Evolutionary conservation across 2,113 vertebrate genomes (phyloP), one percentile per base, ranked within the genome.

Genomic region (Monopterus albus): DNA sequence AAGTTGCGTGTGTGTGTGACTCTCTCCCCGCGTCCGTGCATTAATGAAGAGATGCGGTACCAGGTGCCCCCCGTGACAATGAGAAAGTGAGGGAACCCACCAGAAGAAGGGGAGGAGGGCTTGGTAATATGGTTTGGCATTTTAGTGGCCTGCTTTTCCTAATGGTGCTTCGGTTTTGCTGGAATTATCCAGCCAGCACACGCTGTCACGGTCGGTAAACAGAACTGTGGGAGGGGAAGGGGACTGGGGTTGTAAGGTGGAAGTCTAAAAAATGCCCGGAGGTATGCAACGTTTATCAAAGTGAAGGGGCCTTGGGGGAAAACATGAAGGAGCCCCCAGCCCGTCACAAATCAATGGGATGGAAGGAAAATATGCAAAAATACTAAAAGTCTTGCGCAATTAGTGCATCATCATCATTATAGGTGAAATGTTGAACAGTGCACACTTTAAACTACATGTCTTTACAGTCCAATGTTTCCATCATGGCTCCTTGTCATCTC

Each of bases 201-300:
- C 49, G 43, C 79, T 77, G 85, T 84, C 84, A 87, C 69, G 80
- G 74, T 79, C 57, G 50, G 79, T 88, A 86, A 86, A 84, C 82
- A 47, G 68, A 76, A 17, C 77, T 45, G 47, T 18, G 83, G 12
- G 59, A 72, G 76, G 78, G 81, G 71, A 77, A 72, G 71, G 75
- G 67, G 60, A 50, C 43, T 55, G 71, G 50, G 72, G 64, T 75
- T 57, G 76, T 40, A 72, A 83, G 82, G 79, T 86, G 74, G 75
- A 58, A 64, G 69, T 80, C 74, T 53, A 42, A 28, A 71, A 74
- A 81, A 86, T 69, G 75, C 76, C 78, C 51, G n/a, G 51, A 77
- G 81, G 83, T 79, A 56, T 65, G 83, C 68, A 87, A 83, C 85
- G 83, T 87, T 89, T 86, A 88, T 80, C 85, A 88, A 79, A 82